Base-by-base conservation (phyloP, 2,888 invertebrate species). In the Rugalucina vietnamica region DNA sequence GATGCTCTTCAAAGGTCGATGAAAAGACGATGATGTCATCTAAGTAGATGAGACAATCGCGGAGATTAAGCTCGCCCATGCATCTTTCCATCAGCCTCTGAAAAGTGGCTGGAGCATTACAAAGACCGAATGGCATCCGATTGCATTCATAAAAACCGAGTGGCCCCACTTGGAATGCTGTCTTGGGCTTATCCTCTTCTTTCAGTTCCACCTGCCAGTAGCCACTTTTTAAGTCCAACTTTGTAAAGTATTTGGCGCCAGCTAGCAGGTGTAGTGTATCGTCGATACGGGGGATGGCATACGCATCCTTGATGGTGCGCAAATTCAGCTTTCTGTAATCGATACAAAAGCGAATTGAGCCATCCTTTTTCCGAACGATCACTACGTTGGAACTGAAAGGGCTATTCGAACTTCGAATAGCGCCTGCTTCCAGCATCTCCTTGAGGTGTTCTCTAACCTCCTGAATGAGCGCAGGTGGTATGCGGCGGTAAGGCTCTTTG, bases 141-240 rank as follows among this genome's bases (percentile, higher is more conserved):
- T 70, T 76, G 27, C 69, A 81, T 49, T 84, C 82, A 73, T 39
- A 78, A 57, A 81, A 71, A 54, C 81, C 81, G 32, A 81, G 60
- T 29, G 49, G 49, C n/a, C 76, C 71, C 18, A 50, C 76, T 24
- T 50, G 36, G 69, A 83, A 83, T 1, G 83, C 83, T 1, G 79
- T 80, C 21, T 36, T 57, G 18, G 36, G 69, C 21, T 50, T 76
- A 34, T 78, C 65, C 18, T 18, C 4, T 39, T 75, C 75, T 29
- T 73, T 75, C 37, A 75, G n/a, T 34, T 57, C 69, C 3, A 83
- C 75, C 29, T 83, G 80, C 71, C 71, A 72, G 34, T 80, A 79
- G n/a, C 75, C 84, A 1, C 71, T 57, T 49, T 72, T 81, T 12
- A 79, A 50, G 37, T 84, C 80, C n/a, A 83, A 65, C 57, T 69